Evolutionary conservation across 2,888 invertebrate genomes (phyloP), one percentile per base, ranked within the genome.

Genomic region (Phyllotreta cruciferae): DNA sequence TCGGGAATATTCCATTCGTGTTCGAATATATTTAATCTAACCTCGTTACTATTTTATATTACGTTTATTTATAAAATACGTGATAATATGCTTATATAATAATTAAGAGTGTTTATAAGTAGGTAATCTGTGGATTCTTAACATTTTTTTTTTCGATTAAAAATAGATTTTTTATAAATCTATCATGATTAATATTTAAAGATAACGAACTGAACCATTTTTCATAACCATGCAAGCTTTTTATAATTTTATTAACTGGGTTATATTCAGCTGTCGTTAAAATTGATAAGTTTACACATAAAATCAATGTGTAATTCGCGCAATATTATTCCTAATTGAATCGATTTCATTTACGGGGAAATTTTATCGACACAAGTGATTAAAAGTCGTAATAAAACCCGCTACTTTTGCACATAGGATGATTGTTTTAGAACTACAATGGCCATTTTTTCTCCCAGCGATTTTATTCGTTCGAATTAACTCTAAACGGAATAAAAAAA

Each of bases 251-350:
- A 24, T 24, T 47, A 10, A 14, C 34, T 47, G 10, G n/a, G 47
- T 47, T 47, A 47, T 13, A 14, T 47, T 47, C 24, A 24, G 11
- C 24, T 24, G 34, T 47, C 47, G 34, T 47, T 47, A 47, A 47
- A 47, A 47, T 47, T 14, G 14, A 47, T 47, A 47, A 47, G 24
- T 47, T 47, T 24, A 6, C n/a, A 14, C 47, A 47, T 47, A 47
- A 47, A 47, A 47, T 9, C 34, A 24, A 1, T 47, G 34, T 10
- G 47, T 14, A 47, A 47, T 47, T 47, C 24, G n/a, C 47, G 34
- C 47, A 8, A 47, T 5, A 47, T 8, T 47, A 47, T 10, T 14
- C 10, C 24, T 47, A 14, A 47, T 47, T 24, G 47, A 34, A 10
- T 47, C 34, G 14, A 14, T 10, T 47, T 3, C 34, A 47, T 47